phyloP scores from a whole-genome alignment of 2,888 invertebrate species.

The Nudaria mundana region DNA sequence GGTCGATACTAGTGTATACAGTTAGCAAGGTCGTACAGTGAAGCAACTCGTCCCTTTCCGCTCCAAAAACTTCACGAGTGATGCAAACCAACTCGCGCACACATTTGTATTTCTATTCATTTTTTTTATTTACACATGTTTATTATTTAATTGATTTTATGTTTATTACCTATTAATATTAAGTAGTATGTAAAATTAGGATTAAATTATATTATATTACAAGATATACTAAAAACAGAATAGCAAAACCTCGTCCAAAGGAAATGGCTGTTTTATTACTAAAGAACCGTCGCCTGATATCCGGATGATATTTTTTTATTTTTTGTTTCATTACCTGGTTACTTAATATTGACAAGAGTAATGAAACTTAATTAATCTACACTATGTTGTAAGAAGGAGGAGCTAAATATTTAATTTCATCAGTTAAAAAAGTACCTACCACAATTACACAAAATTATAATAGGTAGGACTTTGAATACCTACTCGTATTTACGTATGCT shows the following conservation, averaged over 20 bases:
- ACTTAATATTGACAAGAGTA: constrained; percentile 7
- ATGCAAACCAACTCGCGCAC: constrained; percentile 56
- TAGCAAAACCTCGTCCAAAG: constrained; percentile 9
- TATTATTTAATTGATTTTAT: constrained; percentile 7
- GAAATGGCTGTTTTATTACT: constrained; percentile 13
- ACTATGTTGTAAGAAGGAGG: constrained; percentile 1
- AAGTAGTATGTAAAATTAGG: constrained; percentile 2
- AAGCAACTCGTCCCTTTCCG: constrained; percentile 74
- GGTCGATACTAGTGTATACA: constrained; percentile 18
- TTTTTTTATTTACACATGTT: constrained; percentile 8
- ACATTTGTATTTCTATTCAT: constrained; percentile 18
- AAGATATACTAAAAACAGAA: constrained; percentile 11
- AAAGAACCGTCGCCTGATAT: constrained; percentile 8
- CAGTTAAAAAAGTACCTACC: no score
- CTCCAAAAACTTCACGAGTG: constrained; percentile 72
- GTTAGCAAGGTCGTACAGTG: constrained; percentile 62
- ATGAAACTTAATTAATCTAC: constrained; percentile 6
- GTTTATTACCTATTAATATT: no score
- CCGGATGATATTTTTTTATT: constrained; percentile 10
- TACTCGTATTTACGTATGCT: no score
- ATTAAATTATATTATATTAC: constrained; percentile 4
- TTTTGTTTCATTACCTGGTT: constrained; percentile 9
- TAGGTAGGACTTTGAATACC: no score
- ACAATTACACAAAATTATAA: no score
- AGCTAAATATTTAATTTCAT: not conserved